Conservation (phyloP, 30 jellyfish, hydroid and myxozoan genomes). For the Sanderia malayensis region DNA sequence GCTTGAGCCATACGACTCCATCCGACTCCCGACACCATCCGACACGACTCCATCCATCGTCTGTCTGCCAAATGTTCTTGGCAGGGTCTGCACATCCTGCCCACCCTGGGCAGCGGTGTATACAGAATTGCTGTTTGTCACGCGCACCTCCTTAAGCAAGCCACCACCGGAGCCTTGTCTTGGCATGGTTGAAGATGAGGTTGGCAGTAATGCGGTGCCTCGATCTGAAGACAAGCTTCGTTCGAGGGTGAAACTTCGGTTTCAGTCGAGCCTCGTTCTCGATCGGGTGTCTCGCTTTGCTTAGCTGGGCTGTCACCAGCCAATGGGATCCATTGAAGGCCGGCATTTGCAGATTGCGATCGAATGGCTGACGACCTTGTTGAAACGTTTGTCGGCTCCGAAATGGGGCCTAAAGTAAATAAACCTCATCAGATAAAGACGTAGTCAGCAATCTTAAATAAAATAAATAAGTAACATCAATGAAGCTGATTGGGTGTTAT, state of each 20-base stretch:
- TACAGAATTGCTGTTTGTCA: background rate
- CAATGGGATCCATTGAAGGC: conserved; percentile 60
- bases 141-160: background rate
- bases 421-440: no score
- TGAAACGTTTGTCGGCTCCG: background rate
- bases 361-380: conserved; percentile 10
- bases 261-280: background rate
- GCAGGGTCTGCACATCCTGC: conserved; percentile 1
- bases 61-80: background rate
- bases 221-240: background rate
- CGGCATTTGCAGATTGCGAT: conserved; percentile 48
- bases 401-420: no score
- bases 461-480: no score
- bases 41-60: background rate
- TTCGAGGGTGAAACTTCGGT: background rate
- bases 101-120: conserved; percentile 9
- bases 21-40: no score
- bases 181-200: background rate
- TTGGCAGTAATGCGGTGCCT: background rate
- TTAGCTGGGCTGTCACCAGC: conserved; percentile 17
- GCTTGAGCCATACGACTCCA: conserved; percentile 19
- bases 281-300: conserved; percentile 9
- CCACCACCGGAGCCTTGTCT: background rate
- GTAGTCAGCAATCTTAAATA: no score
- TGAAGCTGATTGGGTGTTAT: no score